These are phyloP conservation scores for Heteropelma amictum DNA, from an alignment of 2,888 invertebrate species.

Conservation along the genomic window DNA sequence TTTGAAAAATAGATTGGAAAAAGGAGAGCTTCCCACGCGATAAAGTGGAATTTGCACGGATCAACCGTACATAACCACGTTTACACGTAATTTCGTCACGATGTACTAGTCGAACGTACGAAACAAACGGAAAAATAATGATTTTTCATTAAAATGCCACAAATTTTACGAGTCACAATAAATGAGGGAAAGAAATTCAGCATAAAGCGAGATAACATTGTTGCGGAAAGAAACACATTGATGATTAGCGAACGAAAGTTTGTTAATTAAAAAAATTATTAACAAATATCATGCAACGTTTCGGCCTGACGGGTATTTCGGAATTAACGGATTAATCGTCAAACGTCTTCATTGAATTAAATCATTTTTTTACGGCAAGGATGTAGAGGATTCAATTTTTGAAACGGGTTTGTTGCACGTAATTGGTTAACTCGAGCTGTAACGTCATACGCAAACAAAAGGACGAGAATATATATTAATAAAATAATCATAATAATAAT, in stretches of 20 bases:
- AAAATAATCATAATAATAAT: not conserved
- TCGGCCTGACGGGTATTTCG: too few relatives aligned
- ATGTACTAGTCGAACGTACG: not conserved
- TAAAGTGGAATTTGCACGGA: not conserved
- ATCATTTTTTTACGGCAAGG: too few relatives aligned
- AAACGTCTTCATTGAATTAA: not conserved
- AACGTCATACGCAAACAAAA: not conserved
- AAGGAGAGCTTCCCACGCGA: not conserved
- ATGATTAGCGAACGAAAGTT: too few relatives aligned
- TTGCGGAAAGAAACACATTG: too few relatives aligned
- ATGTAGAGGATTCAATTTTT: not conserved
- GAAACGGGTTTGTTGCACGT: not conserved
- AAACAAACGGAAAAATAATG: not conserved
- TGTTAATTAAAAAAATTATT: not conserved
- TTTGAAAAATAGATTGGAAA: too few relatives aligned
- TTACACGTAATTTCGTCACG: conserved; percentile 12
- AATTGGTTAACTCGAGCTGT: conserved; percentile 15
- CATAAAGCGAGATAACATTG: not conserved
- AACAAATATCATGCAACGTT: too few relatives aligned
- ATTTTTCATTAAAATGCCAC: not conserved
- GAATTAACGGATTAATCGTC: not conserved
- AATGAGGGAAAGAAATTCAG: not conserved
- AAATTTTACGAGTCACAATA: not conserved
- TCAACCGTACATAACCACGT: too few relatives aligned
- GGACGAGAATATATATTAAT: too few relatives aligned